Evolutionary conservation across 1,140 invertebrate genomes (phyloP).

Genomic region (Maconellicoccus hirsutus): DNA sequence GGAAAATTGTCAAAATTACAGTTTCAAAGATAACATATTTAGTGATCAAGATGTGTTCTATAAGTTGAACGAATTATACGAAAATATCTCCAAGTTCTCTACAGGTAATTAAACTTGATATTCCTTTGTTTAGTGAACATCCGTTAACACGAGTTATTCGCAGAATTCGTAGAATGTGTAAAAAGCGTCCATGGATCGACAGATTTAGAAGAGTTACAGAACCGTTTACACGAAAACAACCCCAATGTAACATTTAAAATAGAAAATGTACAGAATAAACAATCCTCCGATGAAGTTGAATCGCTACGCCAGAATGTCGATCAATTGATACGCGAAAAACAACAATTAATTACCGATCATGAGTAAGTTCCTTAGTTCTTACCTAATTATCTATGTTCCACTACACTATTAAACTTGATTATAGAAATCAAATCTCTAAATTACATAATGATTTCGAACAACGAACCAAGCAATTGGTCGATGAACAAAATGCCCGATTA

Average conservation of each 20-base stretch:
- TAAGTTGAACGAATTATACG: neutral
- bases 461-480: neutral
- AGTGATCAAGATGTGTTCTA: neutral
- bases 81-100: conserved; percentile 1
- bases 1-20: neutral
- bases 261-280: neutral
- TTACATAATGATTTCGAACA: neutral
- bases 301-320: neutral
- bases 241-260: neutral
- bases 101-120: neutral
- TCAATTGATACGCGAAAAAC: neutral
- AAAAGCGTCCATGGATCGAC: neutral
- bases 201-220: neutral
- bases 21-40: neutral
- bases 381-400: too few species aligned
- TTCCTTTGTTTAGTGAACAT: neutral
- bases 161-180: conserved; percentile 9
- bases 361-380: conserved; percentile 9
- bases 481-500: neutral
- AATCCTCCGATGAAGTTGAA: neutral
- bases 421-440: neutral
- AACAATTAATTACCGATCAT: neutral
- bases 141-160: neutral
- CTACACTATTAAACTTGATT: neutral
- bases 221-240: neutral